Percentiles rank a stretch among this genome's conserved stretches.
Evolutionary conservation across 2,888 invertebrate genomes (phyloP).

Genomic region (Drosophila percnosoma): DNA sequence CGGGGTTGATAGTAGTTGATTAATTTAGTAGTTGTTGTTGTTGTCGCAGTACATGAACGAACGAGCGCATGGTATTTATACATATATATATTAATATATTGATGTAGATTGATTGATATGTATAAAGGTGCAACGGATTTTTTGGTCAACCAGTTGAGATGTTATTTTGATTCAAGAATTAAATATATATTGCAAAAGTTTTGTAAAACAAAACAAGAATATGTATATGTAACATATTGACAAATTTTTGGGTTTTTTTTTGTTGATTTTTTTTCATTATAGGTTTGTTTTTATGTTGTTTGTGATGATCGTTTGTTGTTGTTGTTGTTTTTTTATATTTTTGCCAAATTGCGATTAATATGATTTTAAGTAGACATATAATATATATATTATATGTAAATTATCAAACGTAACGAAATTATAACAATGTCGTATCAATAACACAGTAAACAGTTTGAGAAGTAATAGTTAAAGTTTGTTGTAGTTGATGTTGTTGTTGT

Average conservation of each 20-base stretch:
- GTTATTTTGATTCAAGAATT: slow-evolving; percentile 28
- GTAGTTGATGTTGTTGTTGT: slow-evolving; percentile 19
- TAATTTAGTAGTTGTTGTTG: slow-evolving; percentile 66
- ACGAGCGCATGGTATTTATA: slow-evolving; percentile 46
- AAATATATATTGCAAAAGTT: slow-evolving; percentile 1
- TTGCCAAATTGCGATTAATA: neutral
- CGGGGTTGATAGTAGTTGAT: slow-evolving; percentile 52
- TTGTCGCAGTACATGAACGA: slow-evolving; percentile 57
- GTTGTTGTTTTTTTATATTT: slow-evolving; percentile 13
- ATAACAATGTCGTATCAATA: slow-evolving; percentile 27
- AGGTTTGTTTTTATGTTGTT: slow-evolving; percentile 15
- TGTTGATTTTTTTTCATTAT: neutral
- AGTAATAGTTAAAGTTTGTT: slow-evolving; percentile 33
- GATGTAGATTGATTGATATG: slow-evolving; percentile 16
- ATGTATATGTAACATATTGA: slow-evolving; percentile 20
- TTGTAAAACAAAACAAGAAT: slow-evolving; percentile 42
- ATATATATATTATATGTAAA: slow-evolving; percentile 17
- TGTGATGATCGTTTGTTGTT: slow-evolving; percentile 27
- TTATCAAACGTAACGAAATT: slow-evolving; percentile 47
- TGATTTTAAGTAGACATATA: slow-evolving; percentile 12
- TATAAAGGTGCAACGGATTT: slow-evolving; percentile 29
- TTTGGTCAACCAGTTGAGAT: slow-evolving; percentile 45
- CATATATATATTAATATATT: slow-evolving; percentile 27
- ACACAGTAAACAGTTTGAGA: slow-evolving; percentile 20
- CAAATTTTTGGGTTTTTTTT: neutral